phyloP scores from a whole-genome alignment of 1,140 invertebrate genomes.

The Camponotus floridanus region DNA sequence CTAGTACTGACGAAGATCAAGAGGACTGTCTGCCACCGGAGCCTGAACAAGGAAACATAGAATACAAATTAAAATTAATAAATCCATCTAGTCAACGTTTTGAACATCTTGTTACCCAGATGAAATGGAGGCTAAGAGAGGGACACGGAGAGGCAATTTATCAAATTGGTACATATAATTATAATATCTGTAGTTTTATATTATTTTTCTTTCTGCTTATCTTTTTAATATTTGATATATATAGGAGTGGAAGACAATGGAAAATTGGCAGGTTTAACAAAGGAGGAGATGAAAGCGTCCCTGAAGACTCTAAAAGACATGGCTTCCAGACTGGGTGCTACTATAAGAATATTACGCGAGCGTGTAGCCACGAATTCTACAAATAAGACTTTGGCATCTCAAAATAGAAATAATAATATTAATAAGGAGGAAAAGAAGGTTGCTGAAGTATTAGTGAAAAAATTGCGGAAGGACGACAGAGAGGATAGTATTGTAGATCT shows the following conservation, averaged over 20 bases:
- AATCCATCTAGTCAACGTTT: slow-evolving; percentile 94
- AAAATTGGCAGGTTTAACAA: slow-evolving; percentile 92
- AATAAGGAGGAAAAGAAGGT: slow-evolving; percentile 86
- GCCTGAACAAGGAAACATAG: slow-evolving; percentile 95
- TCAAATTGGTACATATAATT: slow-evolving; percentile 90
- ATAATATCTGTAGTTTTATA: background rate
- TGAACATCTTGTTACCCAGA: slow-evolving; percentile 95
- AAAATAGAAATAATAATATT: slow-evolving; percentile 79
- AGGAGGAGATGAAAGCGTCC: slow-evolving; percentile 93
- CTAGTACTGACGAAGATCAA: slow-evolving; percentile 82
- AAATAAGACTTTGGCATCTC: slow-evolving; percentile 82
- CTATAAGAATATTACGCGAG: slow-evolving; percentile 90
- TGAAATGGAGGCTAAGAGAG: slow-evolving; percentile 95
- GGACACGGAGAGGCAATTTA: slow-evolving; percentile 98
- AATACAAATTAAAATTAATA: slow-evolving; percentile 96
- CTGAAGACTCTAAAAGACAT: slow-evolving; percentile 94
- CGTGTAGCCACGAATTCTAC: slow-evolving; percentile 84
- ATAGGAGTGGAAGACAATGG: slow-evolving; percentile 96
- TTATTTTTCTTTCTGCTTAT: slow-evolving; percentile 22
- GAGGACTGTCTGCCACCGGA: slow-evolving; percentile 93
- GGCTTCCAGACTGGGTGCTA: slow-evolving; percentile 94
- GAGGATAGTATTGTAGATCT: slow-evolving; percentile 95
- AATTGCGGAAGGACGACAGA: slow-evolving; percentile 92
- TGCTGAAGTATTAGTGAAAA: slow-evolving; percentile 96
- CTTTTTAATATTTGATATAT: slow-evolving; percentile 7